Evolutionary conservation across 1,140 invertebrate species (phyloP), one percentile per base, ranked within the genome.

Genomic region (Gyrodactylus salaris): DNA sequence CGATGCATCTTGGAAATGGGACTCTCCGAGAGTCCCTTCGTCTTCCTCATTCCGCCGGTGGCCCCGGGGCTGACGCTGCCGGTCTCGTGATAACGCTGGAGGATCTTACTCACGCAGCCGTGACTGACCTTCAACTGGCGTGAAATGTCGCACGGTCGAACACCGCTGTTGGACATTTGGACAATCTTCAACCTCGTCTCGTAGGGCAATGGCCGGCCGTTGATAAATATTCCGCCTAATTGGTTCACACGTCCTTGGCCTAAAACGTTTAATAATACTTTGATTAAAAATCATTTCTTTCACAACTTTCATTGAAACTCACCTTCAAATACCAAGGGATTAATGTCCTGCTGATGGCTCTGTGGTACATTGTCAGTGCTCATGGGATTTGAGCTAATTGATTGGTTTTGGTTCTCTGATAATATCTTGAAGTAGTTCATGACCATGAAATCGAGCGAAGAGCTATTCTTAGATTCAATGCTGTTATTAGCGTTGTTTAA

Each of bases 201-300:
- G 81, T 95, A 91, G 20, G 92, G 91, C 77, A 97, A 84, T 69
- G 93, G 93, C 76, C 93, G 84, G 69, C 92, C 93, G 81, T 92
- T 91, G 79, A 97, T 91, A 85, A 94, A 97, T 72, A 91, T 90
- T 76, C 93, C 93, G 76, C 93, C 92, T 78, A 97, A 85, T 84
- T 97, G 93, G 84, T 97, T 97, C 78, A 96, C 88, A 16, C 72
- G 1, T 23, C 72, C 72, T 68, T 22, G 72, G 26, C 72, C 72
- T 73, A 71, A 1, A 71, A 54, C 7, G 7, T 54, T 54, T 16
- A 54, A 54, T 54, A 54, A 54, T 16, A 54, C n/a, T 16, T 16
- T 16, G 34, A 54, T 16, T 54, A 16, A 16, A 54, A 54, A 54
- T 7, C 34, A 54, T 16, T 16, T 54, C 34, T 54, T 7, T 54